These are phyloP conservation scores for Nomada ferruginata DNA, from an alignment of 2,888 invertebrate species.

Conservation along the genomic window DNA sequence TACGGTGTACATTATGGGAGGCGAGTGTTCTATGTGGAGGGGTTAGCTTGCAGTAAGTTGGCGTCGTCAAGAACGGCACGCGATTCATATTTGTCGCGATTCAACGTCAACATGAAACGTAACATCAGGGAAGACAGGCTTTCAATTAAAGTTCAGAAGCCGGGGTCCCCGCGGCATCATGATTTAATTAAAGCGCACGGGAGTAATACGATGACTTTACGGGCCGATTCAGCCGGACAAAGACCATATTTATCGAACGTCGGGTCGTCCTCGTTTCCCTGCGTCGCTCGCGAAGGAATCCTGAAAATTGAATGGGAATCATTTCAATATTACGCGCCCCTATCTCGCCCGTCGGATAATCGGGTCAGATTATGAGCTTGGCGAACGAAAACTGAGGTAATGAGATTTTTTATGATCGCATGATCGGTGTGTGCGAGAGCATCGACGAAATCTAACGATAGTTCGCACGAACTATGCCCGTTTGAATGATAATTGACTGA, in stretches of 20 bases:
- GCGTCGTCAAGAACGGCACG: constrained; percentile 14
- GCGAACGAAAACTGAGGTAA: constrained; percentile 8
- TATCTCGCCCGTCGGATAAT: constrained; percentile 14
- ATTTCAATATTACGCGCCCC: constrained; percentile 22
- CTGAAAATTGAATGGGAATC: constrained; percentile 47
- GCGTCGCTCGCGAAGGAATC: neutral
- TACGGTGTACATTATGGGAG: neutral
- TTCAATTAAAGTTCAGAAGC: constrained; percentile 54
- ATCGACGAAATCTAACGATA: neutral
- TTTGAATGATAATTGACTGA: no score
- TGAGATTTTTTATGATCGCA: constrained; percentile 24
- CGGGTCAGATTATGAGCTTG: constrained; percentile 23
- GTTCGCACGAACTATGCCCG: neutral
- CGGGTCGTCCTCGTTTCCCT: constrained; percentile 2
- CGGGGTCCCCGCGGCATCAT: constrained; percentile 29
- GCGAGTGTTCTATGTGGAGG: neutral
- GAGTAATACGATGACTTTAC: constrained; percentile 43
- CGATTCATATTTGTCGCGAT: constrained; percentile 58
- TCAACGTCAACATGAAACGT: constrained; percentile 37
- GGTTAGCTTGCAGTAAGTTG: neutral
- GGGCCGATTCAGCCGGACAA: constrained; percentile 35
- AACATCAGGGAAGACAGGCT: constrained; percentile 17
- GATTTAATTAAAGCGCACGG: constrained; percentile 63
- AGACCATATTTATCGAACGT: constrained; percentile 39
- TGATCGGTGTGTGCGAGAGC: neutral